phyloP scores from a whole-genome alignment of 2,797 vertebrate genomes.

The Lithobates pipiens region DNA sequence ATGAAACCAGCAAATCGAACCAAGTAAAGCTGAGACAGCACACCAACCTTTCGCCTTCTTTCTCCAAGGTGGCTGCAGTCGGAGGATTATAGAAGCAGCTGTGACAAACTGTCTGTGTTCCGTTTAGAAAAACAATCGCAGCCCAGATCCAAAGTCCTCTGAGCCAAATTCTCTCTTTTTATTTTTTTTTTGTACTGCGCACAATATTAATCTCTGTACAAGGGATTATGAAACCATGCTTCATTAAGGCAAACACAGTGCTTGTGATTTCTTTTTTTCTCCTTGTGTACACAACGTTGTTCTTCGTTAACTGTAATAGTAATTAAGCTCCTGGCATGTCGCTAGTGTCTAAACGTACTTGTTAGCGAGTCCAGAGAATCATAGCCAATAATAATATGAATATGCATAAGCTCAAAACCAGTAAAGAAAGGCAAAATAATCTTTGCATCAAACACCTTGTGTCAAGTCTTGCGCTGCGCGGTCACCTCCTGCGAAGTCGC shows the following conservation, averaged over 20 bases:
- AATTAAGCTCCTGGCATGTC: conserved; percentile 23
- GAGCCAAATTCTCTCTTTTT: conserved; percentile 6
- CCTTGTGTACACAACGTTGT: conserved; percentile 25
- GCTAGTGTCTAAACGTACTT: too few species aligned
- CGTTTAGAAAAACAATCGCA: too few species aligned
- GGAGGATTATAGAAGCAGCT: conserved; percentile 2
- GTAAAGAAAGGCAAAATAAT: conserved; percentile 1
- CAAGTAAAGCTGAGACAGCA: too few species aligned
- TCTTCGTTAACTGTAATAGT: conserved; percentile 17
- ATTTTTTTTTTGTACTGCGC: background rate
- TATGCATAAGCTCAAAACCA: conserved; percentile 25
- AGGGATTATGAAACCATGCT: conserved; percentile 38
- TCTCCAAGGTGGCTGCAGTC: background rate
- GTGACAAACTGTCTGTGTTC: background rate
- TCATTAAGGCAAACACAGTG: conserved; percentile 32
- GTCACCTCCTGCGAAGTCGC: background rate
- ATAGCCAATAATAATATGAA: conserved; percentile 20
- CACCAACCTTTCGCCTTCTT: background rate
- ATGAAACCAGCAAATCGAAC: too few species aligned
- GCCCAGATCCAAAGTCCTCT: background rate
- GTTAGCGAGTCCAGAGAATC: background rate
- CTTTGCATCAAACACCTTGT: conserved; percentile 13
- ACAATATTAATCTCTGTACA: conserved; percentile 12
- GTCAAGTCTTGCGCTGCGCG: background rate
- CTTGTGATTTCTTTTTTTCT: background rate